Evolutionary conservation across 2,888 invertebrate species (phyloP).

Genomic region (Graphium colonna): DNA sequence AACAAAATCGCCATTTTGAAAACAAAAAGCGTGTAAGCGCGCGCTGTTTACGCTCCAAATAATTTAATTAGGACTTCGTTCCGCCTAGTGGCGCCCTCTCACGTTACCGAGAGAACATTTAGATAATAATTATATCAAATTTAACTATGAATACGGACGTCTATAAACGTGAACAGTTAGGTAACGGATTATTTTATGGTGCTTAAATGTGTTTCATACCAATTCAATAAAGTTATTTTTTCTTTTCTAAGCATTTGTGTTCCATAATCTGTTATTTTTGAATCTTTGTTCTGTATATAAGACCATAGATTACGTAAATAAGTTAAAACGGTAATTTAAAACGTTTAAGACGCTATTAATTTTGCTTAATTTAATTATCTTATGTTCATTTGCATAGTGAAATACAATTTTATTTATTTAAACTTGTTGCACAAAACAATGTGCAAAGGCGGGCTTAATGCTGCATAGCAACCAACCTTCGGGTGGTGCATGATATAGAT

Average conservation of each 20-base stretch:
- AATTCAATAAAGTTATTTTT: not conserved
- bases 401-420: too few relatives aligned
- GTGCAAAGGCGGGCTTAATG: too few relatives aligned
- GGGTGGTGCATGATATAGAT: too few relatives aligned
- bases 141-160: conserved; percentile 39
- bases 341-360: not conserved
- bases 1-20: conserved; percentile 35
- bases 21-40: conserved; percentile 49
- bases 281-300: not conserved
- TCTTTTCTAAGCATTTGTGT: too few relatives aligned
- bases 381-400: too few relatives aligned
- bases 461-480: too few relatives aligned
- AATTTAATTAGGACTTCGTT: conserved; percentile 77
- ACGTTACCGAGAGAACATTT: conserved; percentile 62
- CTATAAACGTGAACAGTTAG: conserved; percentile 3
- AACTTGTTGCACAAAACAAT: too few relatives aligned
- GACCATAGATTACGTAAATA: not conserved
- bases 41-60: conserved; percentile 66
- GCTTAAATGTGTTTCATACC: not conserved
- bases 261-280: not conserved
- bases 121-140: conserved; percentile 50
- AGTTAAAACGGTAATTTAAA: not conserved
- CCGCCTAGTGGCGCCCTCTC: conserved; percentile 57
- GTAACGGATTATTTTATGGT: not conserved
- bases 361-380: too few relatives aligned